Evolutionary conservation across 53 echinoderm and acorn worm species (phyloP).

Genomic region (Holothuria leucospilota): DNA sequence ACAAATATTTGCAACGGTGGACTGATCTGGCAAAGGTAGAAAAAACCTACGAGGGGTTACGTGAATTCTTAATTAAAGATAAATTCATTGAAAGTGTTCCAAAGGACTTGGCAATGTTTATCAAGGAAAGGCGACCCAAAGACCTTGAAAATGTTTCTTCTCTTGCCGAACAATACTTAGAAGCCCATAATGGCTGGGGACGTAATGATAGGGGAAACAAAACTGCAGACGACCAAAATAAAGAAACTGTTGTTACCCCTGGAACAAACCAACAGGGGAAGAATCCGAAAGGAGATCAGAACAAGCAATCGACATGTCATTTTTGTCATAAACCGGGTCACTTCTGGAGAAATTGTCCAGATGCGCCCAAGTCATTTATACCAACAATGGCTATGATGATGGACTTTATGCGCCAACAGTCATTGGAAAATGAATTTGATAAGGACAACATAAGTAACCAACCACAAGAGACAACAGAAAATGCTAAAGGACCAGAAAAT

Average conservation of each 20-base stretch:
- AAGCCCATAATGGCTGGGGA: slow-evolving; percentile 47
- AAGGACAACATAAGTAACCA: too few species aligned
- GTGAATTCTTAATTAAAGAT: too few species aligned
- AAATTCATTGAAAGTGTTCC: too few species aligned
- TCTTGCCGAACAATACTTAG: slow-evolving; percentile 26
- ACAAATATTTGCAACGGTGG: slow-evolving; percentile 18
- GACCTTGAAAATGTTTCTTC: background rate
- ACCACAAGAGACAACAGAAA: too few species aligned
- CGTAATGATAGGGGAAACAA: too few species aligned
- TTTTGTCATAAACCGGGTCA: background rate
- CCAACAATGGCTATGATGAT: background rate
- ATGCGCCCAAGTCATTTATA: background rate
- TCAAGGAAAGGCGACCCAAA: background rate
- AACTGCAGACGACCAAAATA: too few species aligned
- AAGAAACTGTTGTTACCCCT: too few species aligned
- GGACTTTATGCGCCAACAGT: background rate
- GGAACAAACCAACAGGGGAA: too few species aligned
- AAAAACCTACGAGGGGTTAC: too few species aligned
- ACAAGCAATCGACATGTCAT: background rate
- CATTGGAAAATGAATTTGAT: too few species aligned
- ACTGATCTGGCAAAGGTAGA: too few species aligned
- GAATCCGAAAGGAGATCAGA: background rate
- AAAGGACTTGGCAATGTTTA: background rate
- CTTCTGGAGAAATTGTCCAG: background rate
- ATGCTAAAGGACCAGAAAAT: too few species aligned